Evolutionary conservation across 2,797 vertebrate genomes (phyloP).

Genomic region (Alcedo atthis): DNA sequence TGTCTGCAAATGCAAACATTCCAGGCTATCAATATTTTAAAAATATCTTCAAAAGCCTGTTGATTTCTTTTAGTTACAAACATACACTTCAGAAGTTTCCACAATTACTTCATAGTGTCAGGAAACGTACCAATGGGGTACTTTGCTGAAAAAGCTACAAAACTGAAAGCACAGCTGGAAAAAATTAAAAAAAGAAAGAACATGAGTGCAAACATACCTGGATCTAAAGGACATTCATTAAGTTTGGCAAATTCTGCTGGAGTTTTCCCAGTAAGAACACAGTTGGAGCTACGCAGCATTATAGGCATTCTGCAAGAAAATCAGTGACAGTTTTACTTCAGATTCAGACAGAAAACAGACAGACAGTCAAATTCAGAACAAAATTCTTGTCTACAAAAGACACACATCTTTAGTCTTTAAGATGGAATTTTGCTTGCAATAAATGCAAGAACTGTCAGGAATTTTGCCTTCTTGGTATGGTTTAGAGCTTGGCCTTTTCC

Average conservation of each 20-base stretch:
- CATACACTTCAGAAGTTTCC: not conserved
- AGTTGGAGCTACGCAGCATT: slow-evolving; percentile 97
- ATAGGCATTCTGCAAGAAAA: slow-evolving; percentile 92
- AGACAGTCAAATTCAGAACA: not conserved
- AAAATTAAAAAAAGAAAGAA: not conserved
- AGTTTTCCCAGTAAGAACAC: slow-evolving; percentile 95
- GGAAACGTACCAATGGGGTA: not conserved
- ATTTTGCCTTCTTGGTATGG: not conserved
- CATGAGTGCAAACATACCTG: slow-evolving; percentile 79
- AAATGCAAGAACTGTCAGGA: not conserved
- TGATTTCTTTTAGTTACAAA: not conserved
- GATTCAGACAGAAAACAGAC: not conserved
- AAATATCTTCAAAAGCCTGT: not conserved
- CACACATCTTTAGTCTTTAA: not conserved
- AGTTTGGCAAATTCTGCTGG: slow-evolving; percentile 95
- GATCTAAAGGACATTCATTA: slow-evolving; percentile 96
- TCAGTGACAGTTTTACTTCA: not conserved
- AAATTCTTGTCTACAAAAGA: not conserved
- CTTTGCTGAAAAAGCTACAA: not conserved
- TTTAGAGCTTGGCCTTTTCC: not conserved
- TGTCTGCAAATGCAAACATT: not conserved
- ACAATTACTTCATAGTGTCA: not conserved
- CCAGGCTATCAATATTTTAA: not conserved
- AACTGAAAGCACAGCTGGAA: not conserved
- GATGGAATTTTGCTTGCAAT: not conserved